Evolutionary conservation across 2,113 vertebrate species (phyloP), one percentile per base, ranked within the genome.

Genomic region (Ceratotherium simum): DNA sequence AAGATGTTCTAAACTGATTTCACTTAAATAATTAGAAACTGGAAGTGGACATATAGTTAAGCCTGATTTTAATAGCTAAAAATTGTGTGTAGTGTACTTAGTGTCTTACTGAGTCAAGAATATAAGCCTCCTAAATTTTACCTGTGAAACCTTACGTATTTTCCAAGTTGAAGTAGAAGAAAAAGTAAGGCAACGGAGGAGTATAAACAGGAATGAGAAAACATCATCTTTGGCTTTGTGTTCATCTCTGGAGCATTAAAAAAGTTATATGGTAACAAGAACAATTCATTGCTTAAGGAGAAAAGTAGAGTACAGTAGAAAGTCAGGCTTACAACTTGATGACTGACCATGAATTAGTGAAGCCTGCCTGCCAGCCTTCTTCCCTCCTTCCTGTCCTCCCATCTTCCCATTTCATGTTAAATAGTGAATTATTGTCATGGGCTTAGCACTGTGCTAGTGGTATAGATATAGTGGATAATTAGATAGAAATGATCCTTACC

Each of bases 1-100:
- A 88, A 80, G 46, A 36, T 92, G 18, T 54, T 73, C 4, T 79
- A 81, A 51, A 89, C 17, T 95, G 39, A 89, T 81, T 85, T 92
- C 56, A 95, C 14, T 81, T 93, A 29, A 90, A 27, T 69, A 90
- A 64, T 92, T 82, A 93, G 33, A 93, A 33, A 80, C 20, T 36
- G 48, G 60, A 88, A 73, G 42, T 56, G 13, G 18, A 84, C 79
- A 73, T 70, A 73, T 4, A 17, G 0, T 67, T 86, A 75, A 81
- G 65, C 64, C 46, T 80, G 12, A 60, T 95, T 92, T 88, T 83
- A 83, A 29, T 5, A 62, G 58, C 70, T 90, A n/a, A n/a, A 58
- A 94, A 64, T 91, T 58, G 36, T 96, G 11, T 16, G 16, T 78
- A 23, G 27, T 78, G 6, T 78, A 39, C 3, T 58, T 84, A 62